Conservation (phyloP, 2,888 invertebrate genomes). For the Gymnoscelis rufifasciata region DNA sequence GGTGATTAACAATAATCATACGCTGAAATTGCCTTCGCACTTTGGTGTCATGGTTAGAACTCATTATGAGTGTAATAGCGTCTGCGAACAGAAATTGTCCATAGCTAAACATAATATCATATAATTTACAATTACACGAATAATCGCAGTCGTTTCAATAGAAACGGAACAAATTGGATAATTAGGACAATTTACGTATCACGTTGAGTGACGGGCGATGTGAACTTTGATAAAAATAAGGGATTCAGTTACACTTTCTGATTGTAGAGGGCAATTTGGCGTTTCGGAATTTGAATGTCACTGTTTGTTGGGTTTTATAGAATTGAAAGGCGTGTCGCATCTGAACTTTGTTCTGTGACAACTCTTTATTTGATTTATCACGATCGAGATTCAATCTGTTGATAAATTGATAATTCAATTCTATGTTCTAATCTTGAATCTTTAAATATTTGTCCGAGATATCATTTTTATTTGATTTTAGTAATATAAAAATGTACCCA, state of each 20-base stretch:
- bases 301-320: not conserved
- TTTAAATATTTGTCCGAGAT: no score
- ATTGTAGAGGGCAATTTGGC: conserved; percentile 1
- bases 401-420: no score
- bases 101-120: conserved; percentile 22
- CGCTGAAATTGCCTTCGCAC: not conserved
- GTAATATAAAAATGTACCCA: no score
- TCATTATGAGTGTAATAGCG: conserved; percentile 10
- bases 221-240: conserved; percentile 20
- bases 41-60: conserved; percentile 14
- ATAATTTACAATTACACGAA: conserved; percentile 36
- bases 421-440: no score
- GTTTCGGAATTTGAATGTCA: conserved; percentile 1
- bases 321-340: not conserved
- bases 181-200: conserved; percentile 65
- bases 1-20: conserved; percentile 1
- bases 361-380: no score
- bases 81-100: conserved; percentile 17
- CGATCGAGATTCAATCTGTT: no score
- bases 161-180: conserved; percentile 66
- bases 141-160: conserved; percentile 45
- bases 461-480: no score
- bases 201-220: conserved; percentile 43
- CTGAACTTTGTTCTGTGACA: no score
- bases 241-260: conserved; percentile 15